Conservation (phyloP, 2,797 vertebrate genomes). For the Esox masquinongy region DNA sequence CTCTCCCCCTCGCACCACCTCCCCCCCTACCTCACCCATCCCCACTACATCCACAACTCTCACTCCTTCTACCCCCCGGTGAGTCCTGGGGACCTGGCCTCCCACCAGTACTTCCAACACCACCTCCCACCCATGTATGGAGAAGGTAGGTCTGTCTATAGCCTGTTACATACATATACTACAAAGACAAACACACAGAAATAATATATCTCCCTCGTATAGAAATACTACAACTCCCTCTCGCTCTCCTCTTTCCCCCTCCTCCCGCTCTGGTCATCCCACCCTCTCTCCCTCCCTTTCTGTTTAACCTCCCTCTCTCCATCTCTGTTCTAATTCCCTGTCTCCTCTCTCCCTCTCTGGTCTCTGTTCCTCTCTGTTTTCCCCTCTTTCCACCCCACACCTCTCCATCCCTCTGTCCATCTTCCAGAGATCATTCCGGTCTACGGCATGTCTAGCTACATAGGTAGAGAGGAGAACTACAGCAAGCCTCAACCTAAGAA, state of each 20-base stretch:
- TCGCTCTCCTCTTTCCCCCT: no score
- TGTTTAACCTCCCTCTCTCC: no score
- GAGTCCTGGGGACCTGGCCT: slow-evolving; percentile 90
- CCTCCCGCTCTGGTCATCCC: no score
- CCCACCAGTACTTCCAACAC: slow-evolving; percentile 93
- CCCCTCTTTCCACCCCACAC: background rate
- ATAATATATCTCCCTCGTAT: no score
- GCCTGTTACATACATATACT: no score
- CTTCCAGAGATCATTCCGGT: slow-evolving; percentile 90
- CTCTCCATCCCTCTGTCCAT: background rate
- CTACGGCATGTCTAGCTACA: slow-evolving; percentile 94
- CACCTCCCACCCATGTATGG: slow-evolving; percentile 92
- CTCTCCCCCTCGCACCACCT: slow-evolving; percentile 94
- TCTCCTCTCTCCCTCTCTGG: background rate
- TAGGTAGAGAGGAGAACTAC: slow-evolving; percentile 91
- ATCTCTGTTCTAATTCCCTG: background rate
- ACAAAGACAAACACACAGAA: no score
- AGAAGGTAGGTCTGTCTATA: slow-evolving; percentile 55
- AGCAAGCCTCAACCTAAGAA: slow-evolving; percentile 95
- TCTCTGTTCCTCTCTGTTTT: background rate
- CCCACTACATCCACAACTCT: slow-evolving; percentile 94
- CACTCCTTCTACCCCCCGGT: slow-evolving; percentile 95
- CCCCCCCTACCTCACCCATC: slow-evolving; percentile 89
- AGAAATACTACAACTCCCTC: no score
- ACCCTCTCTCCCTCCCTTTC: no score